These are phyloP conservation scores for Dynastes hyllus DNA, from an alignment of 2,888 invertebrate genomes.

Conservation along the genomic window DNA sequence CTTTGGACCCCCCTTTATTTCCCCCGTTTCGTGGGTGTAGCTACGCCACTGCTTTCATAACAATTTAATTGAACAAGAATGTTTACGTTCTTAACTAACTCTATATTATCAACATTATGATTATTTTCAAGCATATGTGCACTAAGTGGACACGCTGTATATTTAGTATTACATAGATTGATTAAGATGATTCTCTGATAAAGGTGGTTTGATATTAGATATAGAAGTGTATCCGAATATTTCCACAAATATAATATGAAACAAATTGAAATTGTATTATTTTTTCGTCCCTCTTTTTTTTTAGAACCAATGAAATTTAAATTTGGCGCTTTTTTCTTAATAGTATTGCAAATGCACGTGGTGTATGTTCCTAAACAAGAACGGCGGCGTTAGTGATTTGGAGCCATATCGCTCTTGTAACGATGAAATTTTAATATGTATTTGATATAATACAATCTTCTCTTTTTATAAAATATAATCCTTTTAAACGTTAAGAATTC, in stretches of 20 bases:
- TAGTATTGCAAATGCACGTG: conserved; percentile 31
- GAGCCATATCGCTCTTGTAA: conserved; percentile 46
- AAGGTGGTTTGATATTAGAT: conserved; percentile 11
- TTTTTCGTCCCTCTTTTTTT: neutral
- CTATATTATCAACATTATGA: too few species aligned
- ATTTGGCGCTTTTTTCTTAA: conserved; percentile 4
- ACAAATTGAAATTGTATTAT: neutral
- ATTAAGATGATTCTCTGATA: neutral
- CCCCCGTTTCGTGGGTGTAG: too few species aligned
- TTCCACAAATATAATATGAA: conserved; percentile 3
- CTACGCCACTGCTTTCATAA: too few species aligned
- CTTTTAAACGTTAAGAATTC: neutral
- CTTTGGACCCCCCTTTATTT: too few species aligned
- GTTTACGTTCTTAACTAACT: too few species aligned
- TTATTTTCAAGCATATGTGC: too few species aligned
- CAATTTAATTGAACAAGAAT: too few species aligned
- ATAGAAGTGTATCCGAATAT: neutral
- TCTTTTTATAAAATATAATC: conserved; percentile 4
- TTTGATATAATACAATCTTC: neutral
- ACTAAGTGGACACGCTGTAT: neutral
- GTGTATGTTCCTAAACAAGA: conserved; percentile 32
- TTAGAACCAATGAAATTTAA: neutral
- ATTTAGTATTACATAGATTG: neutral
- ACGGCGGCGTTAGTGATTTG: conserved; percentile 41
- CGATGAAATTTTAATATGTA: conserved; percentile 36